A percentile compares a stretch with the other conserved stretches of the same genome.
phyloP scores from a whole-genome alignment of 2,113 vertebrate species.

The Paramisgurnus dabryanus region DNA sequence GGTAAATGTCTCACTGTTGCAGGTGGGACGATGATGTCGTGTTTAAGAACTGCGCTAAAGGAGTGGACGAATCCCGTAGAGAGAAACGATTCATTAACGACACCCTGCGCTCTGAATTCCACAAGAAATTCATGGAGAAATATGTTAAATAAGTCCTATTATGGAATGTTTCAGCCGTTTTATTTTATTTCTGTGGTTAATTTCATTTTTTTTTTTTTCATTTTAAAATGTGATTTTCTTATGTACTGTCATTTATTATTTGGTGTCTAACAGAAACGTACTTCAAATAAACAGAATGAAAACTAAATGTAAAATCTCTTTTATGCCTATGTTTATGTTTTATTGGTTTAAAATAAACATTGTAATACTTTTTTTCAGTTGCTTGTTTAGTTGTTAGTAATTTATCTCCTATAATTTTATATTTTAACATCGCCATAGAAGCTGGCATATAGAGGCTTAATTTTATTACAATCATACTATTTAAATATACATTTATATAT shows the following conservation, averaged over 20 bases:
- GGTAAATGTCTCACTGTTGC: conserved; percentile 44
- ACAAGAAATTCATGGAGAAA: conserved; percentile 97
- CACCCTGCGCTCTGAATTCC: conserved; percentile 88
- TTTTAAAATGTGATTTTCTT: neutral
- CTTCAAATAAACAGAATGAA: neutral
- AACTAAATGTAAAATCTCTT: neutral
- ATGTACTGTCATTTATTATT: neutral
- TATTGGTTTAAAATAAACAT: too few relatives aligned
- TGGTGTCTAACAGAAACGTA: conserved; percentile 1
- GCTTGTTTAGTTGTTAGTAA: too few relatives aligned
- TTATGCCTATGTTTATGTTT: too few relatives aligned
- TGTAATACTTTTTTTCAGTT: too few relatives aligned
- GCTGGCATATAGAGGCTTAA: too few relatives aligned
- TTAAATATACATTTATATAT: too few relatives aligned
- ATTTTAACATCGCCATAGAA: too few relatives aligned
- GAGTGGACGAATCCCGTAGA: conserved; percentile 91
- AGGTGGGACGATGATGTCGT: conserved; percentile 99
- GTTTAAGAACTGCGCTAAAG: conserved; percentile 98
- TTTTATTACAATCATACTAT: too few relatives aligned
- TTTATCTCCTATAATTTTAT: too few relatives aligned
- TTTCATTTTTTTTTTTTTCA: neutral
- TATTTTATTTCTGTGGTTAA: neutral
- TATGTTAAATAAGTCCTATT: conserved; percentile 88
- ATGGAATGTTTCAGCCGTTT: neutral
- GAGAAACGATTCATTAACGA: conserved; percentile 98